These are phyloP conservation scores for Megaleporinus macrocephalus DNA, from an alignment of 2,113 vertebrate genomes.

Conservation along the genomic window DNA sequence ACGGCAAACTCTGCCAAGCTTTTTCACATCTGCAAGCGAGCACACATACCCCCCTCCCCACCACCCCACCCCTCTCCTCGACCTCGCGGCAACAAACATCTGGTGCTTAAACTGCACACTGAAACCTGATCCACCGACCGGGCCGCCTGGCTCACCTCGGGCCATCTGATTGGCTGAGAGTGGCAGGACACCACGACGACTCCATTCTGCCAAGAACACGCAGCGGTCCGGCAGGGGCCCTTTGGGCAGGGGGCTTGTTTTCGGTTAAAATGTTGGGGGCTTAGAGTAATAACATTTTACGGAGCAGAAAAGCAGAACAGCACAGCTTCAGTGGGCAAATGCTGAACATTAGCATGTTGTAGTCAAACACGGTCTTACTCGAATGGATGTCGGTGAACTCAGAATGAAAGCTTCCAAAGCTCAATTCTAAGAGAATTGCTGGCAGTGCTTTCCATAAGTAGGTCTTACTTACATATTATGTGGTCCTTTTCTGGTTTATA, in stretches of 20 bases:
- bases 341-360: background rate
- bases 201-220: conserved; percentile 11
- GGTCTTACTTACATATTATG: no score
- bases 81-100: conserved; percentile 68
- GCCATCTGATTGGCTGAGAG: conserved; percentile 27
- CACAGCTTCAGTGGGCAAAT: conserved; percentile 20
- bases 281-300: conserved; percentile 1
- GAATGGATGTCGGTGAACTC: no score
- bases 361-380: background rate
- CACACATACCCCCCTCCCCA: conserved; percentile 4
- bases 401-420: no score
- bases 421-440: no score
- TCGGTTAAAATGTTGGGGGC: background rate
- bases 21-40: conserved; percentile 64
- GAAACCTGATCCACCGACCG: conserved; percentile 53
- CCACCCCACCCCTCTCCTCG: conserved; percentile 32
- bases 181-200: background rate
- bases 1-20: conserved; percentile 55
- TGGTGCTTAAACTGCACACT: conserved; percentile 62
- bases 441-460: no score
- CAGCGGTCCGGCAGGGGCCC: conserved; percentile 1
- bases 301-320: conserved; percentile 3
- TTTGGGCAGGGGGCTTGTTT: background rate
- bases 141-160: conserved; percentile 30
- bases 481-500: no score